Base-by-base conservation (phyloP, 2,888 invertebrate species). In the Callosobruchus maculatus region DNA sequence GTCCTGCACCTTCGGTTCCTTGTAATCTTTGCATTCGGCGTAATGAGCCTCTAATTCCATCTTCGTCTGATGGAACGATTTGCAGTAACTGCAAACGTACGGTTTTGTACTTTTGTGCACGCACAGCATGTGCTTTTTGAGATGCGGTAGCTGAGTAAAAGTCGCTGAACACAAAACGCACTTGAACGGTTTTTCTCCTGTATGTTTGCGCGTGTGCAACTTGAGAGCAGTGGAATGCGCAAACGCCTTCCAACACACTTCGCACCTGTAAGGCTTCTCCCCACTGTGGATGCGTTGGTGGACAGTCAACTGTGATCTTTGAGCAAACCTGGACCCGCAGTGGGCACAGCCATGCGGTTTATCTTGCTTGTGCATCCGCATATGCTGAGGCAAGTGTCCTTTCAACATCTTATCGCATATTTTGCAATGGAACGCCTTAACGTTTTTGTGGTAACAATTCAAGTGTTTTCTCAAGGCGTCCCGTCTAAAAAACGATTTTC, bases 121-220 rank as follows among this genome's bases (percentile, higher is more conserved):
- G 81, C 93, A 93, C 76, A 91, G 90, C 95, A 96, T 95, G 85
- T 96, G 96, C 76, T 95, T 94, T 86, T 96, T 96, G 86, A 96
- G 91, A 83, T 96, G 96, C 0, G 96, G 95, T 74, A 96, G 86
- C 84, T 96, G 96, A 0, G 94, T 93, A 85, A 95, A 95, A 0
- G 92, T 91, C 67, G 92, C 90, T 67, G 92, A 91, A 82, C 95
- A 95, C 80, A 93, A 87, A 20, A 91, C 88, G 83, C 93, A 93
- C 70, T 89, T 89, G 84, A 95, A 95, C 0, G 96, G 96, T 81
- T 95, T 94, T 84, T 96, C 96, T 0, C 96, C 96, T 0, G 95
- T 95, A 83, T 95, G 95, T 20, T 94, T 90, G 69, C 95, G 89
- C 13, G 94, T 93, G 85, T 96, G 96, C 72, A 96, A 88, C 87